Conservation (phyloP, 2,888 invertebrate species). For the Lycocerus yunnanus region DNA sequence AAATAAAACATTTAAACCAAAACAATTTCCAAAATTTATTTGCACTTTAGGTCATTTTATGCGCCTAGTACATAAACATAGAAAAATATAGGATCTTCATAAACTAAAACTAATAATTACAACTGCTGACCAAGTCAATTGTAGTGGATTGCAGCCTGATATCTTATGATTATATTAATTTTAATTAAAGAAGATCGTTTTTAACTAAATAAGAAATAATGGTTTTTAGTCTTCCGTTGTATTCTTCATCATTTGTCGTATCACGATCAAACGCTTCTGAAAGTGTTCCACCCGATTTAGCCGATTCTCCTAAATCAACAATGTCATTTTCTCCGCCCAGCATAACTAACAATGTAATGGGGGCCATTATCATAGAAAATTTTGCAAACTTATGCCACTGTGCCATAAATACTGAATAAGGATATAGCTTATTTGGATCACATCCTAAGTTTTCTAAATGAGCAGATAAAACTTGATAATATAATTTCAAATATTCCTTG, state of each 20-base stretch:
- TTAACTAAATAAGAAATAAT: neutral
- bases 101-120: too few species aligned
- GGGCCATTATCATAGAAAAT: constrained; percentile 32
- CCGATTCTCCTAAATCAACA: constrained; percentile 12
- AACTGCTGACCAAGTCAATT: too few species aligned
- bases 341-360: constrained; percentile 31
- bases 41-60: too few species aligned
- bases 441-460: constrained; percentile 38
- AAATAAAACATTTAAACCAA: too few species aligned
- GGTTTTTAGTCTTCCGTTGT: neutral
- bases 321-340: constrained; percentile 28
- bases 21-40: too few species aligned
- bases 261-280: neutral
- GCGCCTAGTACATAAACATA: too few species aligned
- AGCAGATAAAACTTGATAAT: constrained; percentile 42
- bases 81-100: too few species aligned
- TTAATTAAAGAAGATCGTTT: neutral
- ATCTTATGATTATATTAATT: too few species aligned
- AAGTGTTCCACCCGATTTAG: neutral
- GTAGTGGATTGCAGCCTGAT: too few species aligned
- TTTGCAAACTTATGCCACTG: constrained; percentile 38
- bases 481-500: constrained; percentile 43
- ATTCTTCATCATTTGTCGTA: neutral
- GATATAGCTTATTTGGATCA: constrained; percentile 41
- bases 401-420: constrained; percentile 38